These are phyloP conservation scores for Urocynchramus pylzowi DNA, from an alignment of 2,113 vertebrate species.

Conservation along the genomic window DNA sequence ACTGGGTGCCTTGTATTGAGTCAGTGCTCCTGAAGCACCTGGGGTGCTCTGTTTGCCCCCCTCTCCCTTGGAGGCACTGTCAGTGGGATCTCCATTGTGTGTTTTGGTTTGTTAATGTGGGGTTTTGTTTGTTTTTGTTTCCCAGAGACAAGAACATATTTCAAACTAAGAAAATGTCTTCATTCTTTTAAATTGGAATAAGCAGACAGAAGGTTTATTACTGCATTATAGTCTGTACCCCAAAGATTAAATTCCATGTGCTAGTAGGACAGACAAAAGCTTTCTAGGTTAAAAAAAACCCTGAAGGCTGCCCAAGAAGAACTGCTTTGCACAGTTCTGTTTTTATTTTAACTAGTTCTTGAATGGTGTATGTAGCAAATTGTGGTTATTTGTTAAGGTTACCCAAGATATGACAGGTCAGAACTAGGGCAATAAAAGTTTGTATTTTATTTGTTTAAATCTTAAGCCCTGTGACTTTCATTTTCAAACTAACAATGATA, in stretches of 20 bases:
- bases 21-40: neutral
- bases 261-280: neutral
- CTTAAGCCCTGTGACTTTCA: slow-evolving; percentile 36
- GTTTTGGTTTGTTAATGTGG: neutral
- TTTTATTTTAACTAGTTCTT: neutral
- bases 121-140: neutral
- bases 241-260: neutral
- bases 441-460: slow-evolving; percentile 29
- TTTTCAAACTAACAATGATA: slow-evolving; percentile 28
- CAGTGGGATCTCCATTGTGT: neutral
- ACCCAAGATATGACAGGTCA: neutral
- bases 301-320: neutral
- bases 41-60: neutral
- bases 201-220: neutral
- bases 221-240: neutral
- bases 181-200: neutral
- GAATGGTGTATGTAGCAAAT: neutral
- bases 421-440: slow-evolving; percentile 3
- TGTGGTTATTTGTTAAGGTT: neutral
- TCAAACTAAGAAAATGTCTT: neutral
- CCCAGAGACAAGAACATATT: neutral
- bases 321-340: neutral
- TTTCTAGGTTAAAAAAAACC: neutral
- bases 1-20: neutral
- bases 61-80: neutral